These are phyloP conservation scores for Elysia crispata DNA, from an alignment of 2,888 invertebrate genomes.

Conservation along the genomic window DNA sequence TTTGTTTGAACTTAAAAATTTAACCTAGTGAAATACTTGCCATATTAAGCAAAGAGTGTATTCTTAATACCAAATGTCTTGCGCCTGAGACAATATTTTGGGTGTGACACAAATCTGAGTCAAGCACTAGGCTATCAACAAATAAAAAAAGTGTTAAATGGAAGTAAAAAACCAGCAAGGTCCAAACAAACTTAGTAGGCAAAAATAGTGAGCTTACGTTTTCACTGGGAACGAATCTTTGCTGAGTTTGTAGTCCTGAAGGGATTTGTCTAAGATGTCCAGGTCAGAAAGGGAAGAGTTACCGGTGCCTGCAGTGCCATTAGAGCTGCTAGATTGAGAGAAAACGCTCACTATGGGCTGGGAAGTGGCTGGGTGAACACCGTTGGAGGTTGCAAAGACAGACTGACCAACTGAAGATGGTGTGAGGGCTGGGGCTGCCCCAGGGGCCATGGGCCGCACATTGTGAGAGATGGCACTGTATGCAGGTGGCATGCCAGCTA, in stretches of 20 bases:
- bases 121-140: too few relatives aligned
- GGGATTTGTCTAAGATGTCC: constrained; percentile 88
- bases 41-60: too few relatives aligned
- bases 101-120: too few relatives aligned
- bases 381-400: constrained; percentile 40
- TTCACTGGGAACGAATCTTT: constrained; percentile 49
- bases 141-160: too few relatives aligned
- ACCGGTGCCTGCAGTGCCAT: constrained; percentile 20
- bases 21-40: too few relatives aligned
- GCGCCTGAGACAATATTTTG: too few relatives aligned
- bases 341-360: constrained; percentile 21
- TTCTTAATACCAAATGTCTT: too few relatives aligned
- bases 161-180: too few relatives aligned
- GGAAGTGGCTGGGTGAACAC: constrained; percentile 24
- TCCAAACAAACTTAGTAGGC: background rate
- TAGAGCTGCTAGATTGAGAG: constrained; percentile 6
- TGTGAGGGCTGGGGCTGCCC: background rate
- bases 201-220: constrained; percentile 25
- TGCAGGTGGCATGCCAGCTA: background rate
- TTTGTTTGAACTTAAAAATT: too few relatives aligned
- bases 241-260: constrained; percentile 79
- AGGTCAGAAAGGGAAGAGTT: constrained; percentile 84
- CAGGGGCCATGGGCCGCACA: background rate
- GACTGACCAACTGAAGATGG: background rate
- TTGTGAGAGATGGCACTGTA: constrained; percentile 15